phyloP scores from a whole-genome alignment of 2,888 invertebrate genomes.

The Himalopsyche anomala region DNA sequence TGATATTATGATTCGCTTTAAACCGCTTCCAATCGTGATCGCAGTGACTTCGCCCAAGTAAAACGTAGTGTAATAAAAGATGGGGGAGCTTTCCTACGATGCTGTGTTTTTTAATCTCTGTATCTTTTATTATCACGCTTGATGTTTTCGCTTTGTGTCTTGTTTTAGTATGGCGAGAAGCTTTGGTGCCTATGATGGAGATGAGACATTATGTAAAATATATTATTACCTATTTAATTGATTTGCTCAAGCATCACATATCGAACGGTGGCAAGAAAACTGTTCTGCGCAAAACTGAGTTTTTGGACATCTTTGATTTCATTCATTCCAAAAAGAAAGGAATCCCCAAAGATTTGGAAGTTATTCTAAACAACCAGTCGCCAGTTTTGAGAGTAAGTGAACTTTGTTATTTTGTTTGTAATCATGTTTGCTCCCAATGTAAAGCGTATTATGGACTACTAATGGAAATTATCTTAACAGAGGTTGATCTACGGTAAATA shows the following conservation, averaged over 20 bases:
- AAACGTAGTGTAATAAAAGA: too few relatives aligned
- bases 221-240: conserved; percentile 79
- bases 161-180: conserved; percentile 83
- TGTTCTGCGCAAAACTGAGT: conserved; percentile 75
- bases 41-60: too few relatives aligned
- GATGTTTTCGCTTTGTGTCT: conserved; percentile 34
- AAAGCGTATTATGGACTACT: neutral
- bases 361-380: conserved; percentile 76
- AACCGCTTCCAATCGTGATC: too few relatives aligned
- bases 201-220: conserved; percentile 83
- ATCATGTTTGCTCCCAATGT: neutral
- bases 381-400: conserved; percentile 77
- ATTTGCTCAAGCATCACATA: conserved; percentile 73
- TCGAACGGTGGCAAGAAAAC: conserved; percentile 69
- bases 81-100: too few relatives aligned
- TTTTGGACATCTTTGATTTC: conserved; percentile 79
- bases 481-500: too few relatives aligned
- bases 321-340: conserved; percentile 78
- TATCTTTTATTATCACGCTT: too few relatives aligned
- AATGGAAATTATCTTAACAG: neutral
- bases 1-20: too few relatives aligned
- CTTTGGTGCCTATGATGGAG: conserved; percentile 84
- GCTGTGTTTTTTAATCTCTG: too few relatives aligned
- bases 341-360: conserved; percentile 76
- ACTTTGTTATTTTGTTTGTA: neutral